Evolutionary conservation across 2,113 vertebrate species (phyloP).

Genomic region (Tachuris rubrigastra): DNA sequence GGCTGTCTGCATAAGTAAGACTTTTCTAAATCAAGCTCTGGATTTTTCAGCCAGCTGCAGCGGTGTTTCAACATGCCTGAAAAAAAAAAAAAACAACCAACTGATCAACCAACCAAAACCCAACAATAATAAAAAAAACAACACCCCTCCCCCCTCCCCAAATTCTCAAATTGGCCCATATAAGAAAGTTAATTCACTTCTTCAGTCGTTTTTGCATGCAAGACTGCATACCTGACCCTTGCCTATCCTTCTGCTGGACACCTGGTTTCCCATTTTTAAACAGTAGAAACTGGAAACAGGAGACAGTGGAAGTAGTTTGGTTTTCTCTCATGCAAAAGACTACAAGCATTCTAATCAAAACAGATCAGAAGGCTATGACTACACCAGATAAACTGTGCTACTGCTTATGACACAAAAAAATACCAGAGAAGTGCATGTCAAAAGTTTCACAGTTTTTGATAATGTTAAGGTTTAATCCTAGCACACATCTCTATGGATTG

Average conservation of each 20-base stretch:
- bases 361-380: not conserved
- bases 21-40: not conserved
- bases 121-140: not conserved
- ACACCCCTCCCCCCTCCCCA: too few species aligned
- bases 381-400: not conserved
- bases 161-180: too few species aligned
- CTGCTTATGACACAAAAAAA: not conserved
- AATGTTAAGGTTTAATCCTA: not conserved
- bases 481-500: not conserved
- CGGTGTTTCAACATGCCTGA: not conserved
- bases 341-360: not conserved
- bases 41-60: not conserved
- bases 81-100: not conserved
- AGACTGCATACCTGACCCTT: not conserved
- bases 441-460: not conserved
- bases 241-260: not conserved
- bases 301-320: rapidly evolving
- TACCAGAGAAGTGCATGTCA: not conserved
- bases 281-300: not conserved
- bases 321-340: not conserved
- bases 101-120: not conserved
- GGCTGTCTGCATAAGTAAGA: not conserved
- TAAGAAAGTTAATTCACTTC: not conserved
- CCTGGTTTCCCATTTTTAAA: not conserved
- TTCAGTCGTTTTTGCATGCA: not conserved